Conservation (phyloP, 2,888 invertebrate species). For the Sepioteuthis lessoniana region DNA sequence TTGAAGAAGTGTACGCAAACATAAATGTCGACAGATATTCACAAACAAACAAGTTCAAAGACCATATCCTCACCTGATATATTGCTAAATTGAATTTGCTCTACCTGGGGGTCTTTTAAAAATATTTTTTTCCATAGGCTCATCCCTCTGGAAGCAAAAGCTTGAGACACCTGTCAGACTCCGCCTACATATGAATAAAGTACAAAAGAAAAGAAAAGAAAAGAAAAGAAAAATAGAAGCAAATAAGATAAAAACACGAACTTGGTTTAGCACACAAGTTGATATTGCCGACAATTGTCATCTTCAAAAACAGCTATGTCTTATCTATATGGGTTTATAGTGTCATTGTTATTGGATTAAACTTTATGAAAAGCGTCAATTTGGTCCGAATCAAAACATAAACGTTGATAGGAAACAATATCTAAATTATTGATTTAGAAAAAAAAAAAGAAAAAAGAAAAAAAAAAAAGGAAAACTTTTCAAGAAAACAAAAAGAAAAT, state of each 20-base stretch:
- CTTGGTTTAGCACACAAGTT: neutral
- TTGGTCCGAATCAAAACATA: neutral
- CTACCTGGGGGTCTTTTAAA: neutral
- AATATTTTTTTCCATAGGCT: neutral
- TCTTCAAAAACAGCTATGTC: neutral
- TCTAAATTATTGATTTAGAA: too few species aligned
- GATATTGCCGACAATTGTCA: neutral
- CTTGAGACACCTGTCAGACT: neutral
- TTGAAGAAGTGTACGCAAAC: neutral
- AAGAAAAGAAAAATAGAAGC: too few species aligned
- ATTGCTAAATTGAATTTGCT: neutral
- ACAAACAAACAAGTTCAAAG: neutral
- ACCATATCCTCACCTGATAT: neutral
- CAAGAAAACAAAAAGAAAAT: too few species aligned
- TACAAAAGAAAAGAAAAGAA: neutral
- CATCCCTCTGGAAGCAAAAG: neutral
- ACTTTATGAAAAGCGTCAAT: neutral
- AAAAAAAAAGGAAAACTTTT: too few species aligned
- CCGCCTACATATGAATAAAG: neutral
- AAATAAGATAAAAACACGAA: neutral
- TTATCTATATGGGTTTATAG: neutral
- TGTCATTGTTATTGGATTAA: neutral
- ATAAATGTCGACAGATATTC: neutral
- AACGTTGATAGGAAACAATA: too few species aligned
- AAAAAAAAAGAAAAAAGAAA: too few species aligned